Evolutionary conservation across 2,797 vertebrate species (phyloP).

Genomic region (Gadopsis bispinosus): DNA sequence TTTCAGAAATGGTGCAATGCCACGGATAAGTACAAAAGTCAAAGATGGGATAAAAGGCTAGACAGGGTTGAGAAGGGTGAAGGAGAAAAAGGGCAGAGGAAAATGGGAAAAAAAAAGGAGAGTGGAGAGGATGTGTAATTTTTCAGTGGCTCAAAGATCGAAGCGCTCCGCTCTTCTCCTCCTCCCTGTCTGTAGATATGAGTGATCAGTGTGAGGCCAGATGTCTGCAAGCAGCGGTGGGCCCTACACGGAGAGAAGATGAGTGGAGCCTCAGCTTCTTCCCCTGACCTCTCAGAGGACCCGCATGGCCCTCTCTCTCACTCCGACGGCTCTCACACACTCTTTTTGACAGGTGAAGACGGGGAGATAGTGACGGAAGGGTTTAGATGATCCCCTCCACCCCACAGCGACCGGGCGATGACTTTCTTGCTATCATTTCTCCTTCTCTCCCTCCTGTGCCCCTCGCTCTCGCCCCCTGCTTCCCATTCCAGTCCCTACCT

Average conservation of each 20-base stretch:
- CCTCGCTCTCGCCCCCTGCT: slow-evolving; percentile 68
- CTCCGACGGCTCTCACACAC: slow-evolving; percentile 61
- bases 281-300: slow-evolving; percentile 83
- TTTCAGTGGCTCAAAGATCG: slow-evolving; percentile 64
- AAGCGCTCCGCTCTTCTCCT: slow-evolving; percentile 48
- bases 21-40: slow-evolving; percentile 43
- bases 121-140: slow-evolving; percentile 57
- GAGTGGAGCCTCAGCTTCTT: slow-evolving; percentile 77
- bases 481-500: slow-evolving; percentile 66
- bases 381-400: slow-evolving; percentile 79
- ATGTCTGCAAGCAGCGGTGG: slow-evolving; percentile 79
- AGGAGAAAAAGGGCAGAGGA: slow-evolving; percentile 16
- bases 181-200: slow-evolving; percentile 74
- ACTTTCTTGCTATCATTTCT: slow-evolving; percentile 76
- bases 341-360: slow-evolving; percentile 80
- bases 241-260: slow-evolving; percentile 66
- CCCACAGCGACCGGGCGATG: slow-evolving; percentile 81
- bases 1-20: slow-evolving; percentile 54
- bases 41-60: slow-evolving; percentile 40
- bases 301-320: slow-evolving; percentile 40
- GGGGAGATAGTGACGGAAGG: slow-evolving; percentile 73
- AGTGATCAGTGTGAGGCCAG: slow-evolving; percentile 82
- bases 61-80: slow-evolving; percentile 6
- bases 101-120: slow-evolving; percentile 12
- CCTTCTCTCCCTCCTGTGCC: slow-evolving; percentile 52